phyloP scores from a whole-genome alignment of 1,140 invertebrate species.

The honey bee (Apis mellifera) region DNA sequence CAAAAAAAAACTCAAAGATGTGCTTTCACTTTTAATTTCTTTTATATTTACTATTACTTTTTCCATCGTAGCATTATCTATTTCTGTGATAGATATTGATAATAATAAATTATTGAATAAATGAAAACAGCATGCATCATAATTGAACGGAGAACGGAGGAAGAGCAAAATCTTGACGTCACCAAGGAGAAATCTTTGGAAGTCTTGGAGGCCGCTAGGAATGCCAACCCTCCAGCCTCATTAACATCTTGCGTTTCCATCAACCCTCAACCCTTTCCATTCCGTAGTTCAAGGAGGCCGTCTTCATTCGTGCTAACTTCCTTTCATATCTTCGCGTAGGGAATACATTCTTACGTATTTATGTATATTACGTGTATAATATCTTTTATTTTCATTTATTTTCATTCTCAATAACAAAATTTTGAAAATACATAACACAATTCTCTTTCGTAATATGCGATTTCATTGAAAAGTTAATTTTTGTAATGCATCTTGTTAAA shows the following conservation, averaged over 20 bases:
- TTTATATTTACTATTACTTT: too few species aligned
- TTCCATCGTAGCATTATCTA: too few species aligned
- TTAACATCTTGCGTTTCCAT: conserved; percentile 81
- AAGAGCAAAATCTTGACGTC: conserved; percentile 77
- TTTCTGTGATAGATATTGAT: too few species aligned
- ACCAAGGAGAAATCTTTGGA: conserved; percentile 80
- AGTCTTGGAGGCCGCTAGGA: conserved; percentile 79
- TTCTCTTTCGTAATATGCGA: too few species aligned
- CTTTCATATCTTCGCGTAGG: conserved; percentile 44
- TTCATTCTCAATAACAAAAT: neutral
- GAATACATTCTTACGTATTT: neutral
- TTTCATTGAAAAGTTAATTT: too few species aligned
- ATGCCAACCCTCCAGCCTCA: conserved; percentile 81
- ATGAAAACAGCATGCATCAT: conserved; percentile 59
- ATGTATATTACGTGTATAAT: neutral
- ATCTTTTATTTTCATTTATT: neutral
- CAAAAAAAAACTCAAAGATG: too few species aligned
- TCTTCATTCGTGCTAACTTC: conserved; percentile 72
- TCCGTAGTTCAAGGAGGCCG: conserved; percentile 67
- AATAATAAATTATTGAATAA: too few species aligned
- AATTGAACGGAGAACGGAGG: conserved; percentile 72
- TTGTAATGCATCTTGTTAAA: neutral
- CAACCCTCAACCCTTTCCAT: conserved; percentile 71
- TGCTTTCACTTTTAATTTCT: too few species aligned
- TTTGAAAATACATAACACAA: too few species aligned